phyloP scores from a whole-genome alignment of 2,113 vertebrate genomes.

The Alces alces region DNA sequence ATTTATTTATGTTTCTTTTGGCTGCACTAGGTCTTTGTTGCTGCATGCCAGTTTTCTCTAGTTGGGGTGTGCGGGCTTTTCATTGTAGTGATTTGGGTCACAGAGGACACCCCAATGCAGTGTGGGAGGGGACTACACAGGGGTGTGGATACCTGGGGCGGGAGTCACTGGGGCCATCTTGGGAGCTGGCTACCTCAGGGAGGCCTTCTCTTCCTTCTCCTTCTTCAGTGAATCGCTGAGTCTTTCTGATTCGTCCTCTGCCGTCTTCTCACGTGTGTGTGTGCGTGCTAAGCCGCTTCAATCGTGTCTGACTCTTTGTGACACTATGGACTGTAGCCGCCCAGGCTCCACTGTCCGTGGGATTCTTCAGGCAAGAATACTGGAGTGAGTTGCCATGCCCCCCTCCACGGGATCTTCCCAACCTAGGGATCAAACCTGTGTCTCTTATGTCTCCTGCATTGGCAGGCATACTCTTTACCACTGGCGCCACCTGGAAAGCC shows the following conservation, averaged over 20 bases:
- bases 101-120: background rate
- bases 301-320: background rate
- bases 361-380: background rate
- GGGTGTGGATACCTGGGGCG: background rate
- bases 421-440: background rate
- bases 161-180: background rate
- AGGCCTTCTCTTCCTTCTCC: background rate
- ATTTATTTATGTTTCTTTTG: background rate
- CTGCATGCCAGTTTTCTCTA: background rate
- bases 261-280: background rate
- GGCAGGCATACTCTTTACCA: background rate
- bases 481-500: background rate
- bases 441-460: background rate
- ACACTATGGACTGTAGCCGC: background rate
- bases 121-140: background rate
- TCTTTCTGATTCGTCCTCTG: background rate
- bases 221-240: background rate
- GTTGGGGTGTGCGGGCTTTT: background rate
- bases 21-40: accelerated
- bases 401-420: background rate
- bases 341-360: background rate
- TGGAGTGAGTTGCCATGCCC: background rate
- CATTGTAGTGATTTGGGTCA: background rate
- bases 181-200: background rate
- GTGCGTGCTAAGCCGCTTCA: background rate